A percentile compares a stretch with the other conserved stretches of the same genome.
These are phyloP conservation scores for Lissonota sp. DNA, from an alignment of 2,888 invertebrate species.

Conservation along the genomic window DNA sequence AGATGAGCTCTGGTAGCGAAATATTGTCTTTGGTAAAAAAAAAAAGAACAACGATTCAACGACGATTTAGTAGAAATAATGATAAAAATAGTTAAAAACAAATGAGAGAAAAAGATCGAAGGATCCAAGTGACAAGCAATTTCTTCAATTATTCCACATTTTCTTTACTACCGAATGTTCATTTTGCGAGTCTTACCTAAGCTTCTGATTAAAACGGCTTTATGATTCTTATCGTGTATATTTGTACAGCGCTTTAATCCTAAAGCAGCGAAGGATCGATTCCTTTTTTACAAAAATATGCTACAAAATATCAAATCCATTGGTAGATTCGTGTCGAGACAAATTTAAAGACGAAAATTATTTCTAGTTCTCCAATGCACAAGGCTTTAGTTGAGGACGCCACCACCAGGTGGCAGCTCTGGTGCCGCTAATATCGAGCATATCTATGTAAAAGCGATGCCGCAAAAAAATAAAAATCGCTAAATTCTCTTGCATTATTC, in stretches of 20 bases:
- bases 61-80: too few species aligned
- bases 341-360: not conserved
- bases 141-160: not conserved
- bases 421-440: constrained; percentile 14
- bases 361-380: not conserved
- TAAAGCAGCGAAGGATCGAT: constrained; percentile 21
- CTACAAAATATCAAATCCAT: not conserved
- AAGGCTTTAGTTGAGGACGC: constrained; percentile 38
- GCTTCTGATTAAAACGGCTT: not conserved
- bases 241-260: constrained; percentile 48
- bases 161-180: constrained; percentile 12
- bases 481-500: too few species aligned
- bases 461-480: too few species aligned
- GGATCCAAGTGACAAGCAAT: not conserved
- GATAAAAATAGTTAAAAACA: constrained; percentile 15
- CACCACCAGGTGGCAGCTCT: constrained; percentile 51
- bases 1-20: constrained; percentile 45
- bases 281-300: not conserved
- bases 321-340: not conserved
- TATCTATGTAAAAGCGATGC: too few species aligned
- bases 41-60: constrained; percentile 43
- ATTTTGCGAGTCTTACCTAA: not conserved
- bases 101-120: constrained; percentile 26
- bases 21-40: constrained; percentile 62
- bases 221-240: constrained; percentile 10